A percentile compares a stretch with the other conserved stretches of the same genome.
phyloP scores from a whole-genome alignment of 2,113 vertebrate species.

The Rutilus rutilus region DNA sequence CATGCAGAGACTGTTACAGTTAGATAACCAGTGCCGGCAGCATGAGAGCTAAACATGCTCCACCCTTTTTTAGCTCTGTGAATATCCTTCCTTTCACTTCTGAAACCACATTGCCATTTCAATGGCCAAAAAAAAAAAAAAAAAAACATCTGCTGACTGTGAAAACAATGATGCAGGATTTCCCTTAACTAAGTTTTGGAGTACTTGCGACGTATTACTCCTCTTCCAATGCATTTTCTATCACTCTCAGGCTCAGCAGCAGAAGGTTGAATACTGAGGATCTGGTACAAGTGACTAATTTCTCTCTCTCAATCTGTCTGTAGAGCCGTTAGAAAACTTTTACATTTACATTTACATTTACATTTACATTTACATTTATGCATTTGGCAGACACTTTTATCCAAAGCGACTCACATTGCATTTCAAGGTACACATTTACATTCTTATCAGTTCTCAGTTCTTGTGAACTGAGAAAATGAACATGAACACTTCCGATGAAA shows the following conservation, averaged over 20 bases:
- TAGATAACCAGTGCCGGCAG: neutral
- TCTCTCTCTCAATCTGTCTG: neutral
- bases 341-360: too few relatives aligned
- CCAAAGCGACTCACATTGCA: too few relatives aligned
- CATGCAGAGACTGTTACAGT: neutral
- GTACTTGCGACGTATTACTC: neutral
- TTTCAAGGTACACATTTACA: too few relatives aligned
- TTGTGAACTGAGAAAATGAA: neutral
- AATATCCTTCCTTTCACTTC: neutral
- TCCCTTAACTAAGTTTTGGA: neutral
- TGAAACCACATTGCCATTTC: neutral
- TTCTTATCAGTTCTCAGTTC: too few relatives aligned
- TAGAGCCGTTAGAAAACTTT: neutral
- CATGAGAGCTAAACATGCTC: neutral
- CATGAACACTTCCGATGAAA: conserved; percentile 31
- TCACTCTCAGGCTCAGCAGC: neutral
- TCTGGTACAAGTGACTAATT: neutral
- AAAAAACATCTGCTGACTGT: neutral
- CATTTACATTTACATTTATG: too few relatives aligned
- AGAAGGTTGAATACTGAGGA: neutral
- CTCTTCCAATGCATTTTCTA: neutral
- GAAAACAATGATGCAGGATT: neutral
- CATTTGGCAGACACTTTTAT: too few relatives aligned
- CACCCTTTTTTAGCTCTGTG: neutral
- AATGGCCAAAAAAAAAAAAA: neutral